Evolutionary conservation across 2,113 vertebrate species (phyloP), one percentile per base, ranked within the genome.

Genomic region (Aleadryas rufinucha): DNA sequence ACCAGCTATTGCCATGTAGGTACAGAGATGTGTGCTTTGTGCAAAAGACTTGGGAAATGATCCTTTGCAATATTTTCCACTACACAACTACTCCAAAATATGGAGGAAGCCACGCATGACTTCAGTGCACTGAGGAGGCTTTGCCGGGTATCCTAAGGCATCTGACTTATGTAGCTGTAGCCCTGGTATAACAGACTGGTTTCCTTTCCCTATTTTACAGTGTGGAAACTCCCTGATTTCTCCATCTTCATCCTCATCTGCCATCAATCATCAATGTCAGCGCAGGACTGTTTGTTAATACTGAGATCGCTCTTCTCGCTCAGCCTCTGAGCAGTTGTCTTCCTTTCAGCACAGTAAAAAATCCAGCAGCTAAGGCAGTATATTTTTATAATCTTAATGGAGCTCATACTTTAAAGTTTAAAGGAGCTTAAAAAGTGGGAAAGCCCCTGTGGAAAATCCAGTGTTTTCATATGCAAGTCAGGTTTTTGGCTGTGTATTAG

Each of bases 401-500:
- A 95, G 72, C 61, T 92, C 54, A 9, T 82, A 53, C 53, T 93
- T 94, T 60, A 84, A 93, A 77, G 63, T 95, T 85, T 94, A 95
- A 94, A 96, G 84, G 77, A 95, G 77, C 95, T 93, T 95, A 93
- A 97, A 74, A 77, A 87, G 69, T 72, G 53, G 95, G 89, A 95
- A 96, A 96, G 45, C 87, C 95, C 94, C 94, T 93, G 90, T 90
- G 92, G 95, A 95, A 97, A 96, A 96, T 82, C 65, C 86, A 87
- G 79, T 33, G 41, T 90, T 97, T 96, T 94, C 72, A 77, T 49
- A 96, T 97, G 93, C 93, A 81, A 92, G 96, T 94, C 95, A 88
- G 92, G 93, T 87, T 95, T 95, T 54, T 18, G 45, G 74, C 79
- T 82, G 74, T 90, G 47, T 92, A 70, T 92, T 90, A 78, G 90